Conservation (phyloP, 2,113 vertebrate species). For the Myxocyprinus asiaticus region DNA sequence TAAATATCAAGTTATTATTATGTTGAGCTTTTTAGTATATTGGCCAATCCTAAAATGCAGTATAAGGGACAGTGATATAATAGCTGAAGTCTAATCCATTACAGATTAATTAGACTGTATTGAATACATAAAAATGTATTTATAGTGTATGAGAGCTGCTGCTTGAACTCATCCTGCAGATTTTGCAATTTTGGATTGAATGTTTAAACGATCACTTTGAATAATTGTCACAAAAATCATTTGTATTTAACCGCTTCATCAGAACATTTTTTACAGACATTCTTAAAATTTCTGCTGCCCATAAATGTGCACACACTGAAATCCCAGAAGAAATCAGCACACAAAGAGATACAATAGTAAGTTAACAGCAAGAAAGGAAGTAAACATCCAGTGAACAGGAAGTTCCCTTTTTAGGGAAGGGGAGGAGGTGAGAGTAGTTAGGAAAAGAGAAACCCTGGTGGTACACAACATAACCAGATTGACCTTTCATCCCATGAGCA, state of each 20-base stretch:
- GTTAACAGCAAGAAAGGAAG: constrained; percentile 44
- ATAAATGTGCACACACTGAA: constrained; percentile 11
- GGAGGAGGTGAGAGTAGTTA: neutral
- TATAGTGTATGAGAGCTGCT: too few species aligned
- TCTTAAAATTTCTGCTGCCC: neutral
- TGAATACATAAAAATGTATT: too few species aligned
- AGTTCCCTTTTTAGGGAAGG: constrained; percentile 52
- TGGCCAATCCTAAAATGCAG: too few species aligned
- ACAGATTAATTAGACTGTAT: too few species aligned
- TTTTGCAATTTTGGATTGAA: too few species aligned
- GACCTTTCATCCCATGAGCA: constrained; percentile 50
- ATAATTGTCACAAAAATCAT: neutral
- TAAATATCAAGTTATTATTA: too few species aligned
- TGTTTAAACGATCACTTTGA: neutral
- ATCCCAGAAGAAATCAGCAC: neutral
- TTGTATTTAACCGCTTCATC: too few species aligned
- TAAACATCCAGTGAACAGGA: constrained; percentile 60
- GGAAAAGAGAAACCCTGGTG: constrained; percentile 38
- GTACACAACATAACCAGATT: constrained; percentile 43
- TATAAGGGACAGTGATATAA: too few species aligned
- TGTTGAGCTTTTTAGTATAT: too few species aligned
- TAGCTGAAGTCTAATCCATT: too few species aligned
- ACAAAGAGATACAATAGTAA: constrained; percentile 24
- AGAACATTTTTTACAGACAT: neutral
- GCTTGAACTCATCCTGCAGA: too few species aligned